phyloP scores from a whole-genome alignment of 2,113 vertebrate genomes.

The Triplophysa siluroides region DNA sequence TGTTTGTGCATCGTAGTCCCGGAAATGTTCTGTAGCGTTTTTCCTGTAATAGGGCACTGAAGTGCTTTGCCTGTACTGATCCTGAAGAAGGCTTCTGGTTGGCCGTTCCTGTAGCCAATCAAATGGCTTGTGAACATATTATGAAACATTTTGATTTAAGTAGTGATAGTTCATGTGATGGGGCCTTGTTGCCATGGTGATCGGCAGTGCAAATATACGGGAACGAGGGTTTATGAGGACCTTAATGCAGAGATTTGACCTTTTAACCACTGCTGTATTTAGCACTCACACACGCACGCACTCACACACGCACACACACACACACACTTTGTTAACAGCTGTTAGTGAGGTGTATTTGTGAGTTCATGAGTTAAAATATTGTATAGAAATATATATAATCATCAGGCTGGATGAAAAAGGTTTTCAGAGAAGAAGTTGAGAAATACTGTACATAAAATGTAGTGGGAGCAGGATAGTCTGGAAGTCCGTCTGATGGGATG shows the following conservation, averaged over 20 bases:
- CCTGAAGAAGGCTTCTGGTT: background rate
- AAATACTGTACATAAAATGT: background rate
- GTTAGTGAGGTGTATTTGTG: background rate
- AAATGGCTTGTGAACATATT: background rate
- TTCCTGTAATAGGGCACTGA: slow-evolving; percentile 2
- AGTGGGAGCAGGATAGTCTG: background rate
- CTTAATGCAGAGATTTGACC: slow-evolving; percentile 14
- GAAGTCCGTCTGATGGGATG: no score
- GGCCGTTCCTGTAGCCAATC: slow-evolving; percentile 15
- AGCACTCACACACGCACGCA: background rate
- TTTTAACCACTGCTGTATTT: background rate
- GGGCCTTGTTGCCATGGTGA: slow-evolving; percentile 41
- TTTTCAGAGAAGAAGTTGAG: background rate
- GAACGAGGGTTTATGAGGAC: background rate
- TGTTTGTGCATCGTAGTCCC: slow-evolving; percentile 36
- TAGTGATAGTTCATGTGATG: slow-evolving; percentile 43
- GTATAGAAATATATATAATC: slow-evolving; percentile 35
- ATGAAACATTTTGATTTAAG: slow-evolving; percentile 57
- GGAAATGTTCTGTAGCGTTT: slow-evolving; percentile 24
- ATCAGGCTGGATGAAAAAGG: background rate
- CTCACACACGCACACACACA: background rate
- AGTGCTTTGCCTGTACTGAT: background rate
- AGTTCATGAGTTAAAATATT: no score
- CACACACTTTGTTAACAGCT: background rate
- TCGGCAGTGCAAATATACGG: slow-evolving; percentile 1